A percentile compares a stretch with the other conserved stretches of the same genome.
These are phyloP conservation scores for Rhinopomastus cyanomelas DNA, from an alignment of 2,113 vertebrate species.

Conservation along the genomic window DNA sequence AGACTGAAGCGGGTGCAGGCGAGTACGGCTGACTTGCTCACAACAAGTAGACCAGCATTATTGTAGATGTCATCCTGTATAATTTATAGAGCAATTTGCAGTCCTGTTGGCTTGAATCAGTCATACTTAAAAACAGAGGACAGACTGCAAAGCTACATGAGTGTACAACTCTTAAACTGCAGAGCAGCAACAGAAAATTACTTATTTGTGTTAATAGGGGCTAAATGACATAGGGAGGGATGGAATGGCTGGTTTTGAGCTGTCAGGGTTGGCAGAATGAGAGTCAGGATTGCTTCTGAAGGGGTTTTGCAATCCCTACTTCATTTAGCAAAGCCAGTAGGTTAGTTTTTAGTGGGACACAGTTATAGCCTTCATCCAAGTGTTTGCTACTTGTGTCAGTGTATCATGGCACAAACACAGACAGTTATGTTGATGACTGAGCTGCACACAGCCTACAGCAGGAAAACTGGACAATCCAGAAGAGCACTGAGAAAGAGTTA, in stretches of 20 bases:
- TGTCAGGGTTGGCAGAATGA: neutral
- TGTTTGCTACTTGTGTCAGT: neutral
- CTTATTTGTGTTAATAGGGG: neutral
- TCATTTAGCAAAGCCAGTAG: neutral
- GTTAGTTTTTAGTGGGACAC: neutral
- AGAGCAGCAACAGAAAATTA: neutral
- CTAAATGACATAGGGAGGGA: neutral
- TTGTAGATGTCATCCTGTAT: conserved; percentile 6
- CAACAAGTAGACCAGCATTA: neutral
- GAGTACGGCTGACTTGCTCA: neutral
- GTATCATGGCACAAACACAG: neutral
- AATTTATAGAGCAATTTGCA: conserved; percentile 28
- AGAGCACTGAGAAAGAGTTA: neutral
- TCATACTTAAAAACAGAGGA: neutral
- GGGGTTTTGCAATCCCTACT: neutral
- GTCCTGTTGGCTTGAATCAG: conserved; percentile 12
- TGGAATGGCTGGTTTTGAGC: neutral
- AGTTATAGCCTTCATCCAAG: neutral
- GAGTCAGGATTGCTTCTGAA: neutral
- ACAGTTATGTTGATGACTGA: neutral
- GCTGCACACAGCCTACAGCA: neutral
- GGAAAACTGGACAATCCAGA: neutral
- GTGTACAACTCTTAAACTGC: neutral
- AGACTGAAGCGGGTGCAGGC: neutral
- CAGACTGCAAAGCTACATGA: neutral